phyloP scores from a whole-genome alignment of 2,888 invertebrate genomes.

The Pachydiplax longipennis region DNA sequence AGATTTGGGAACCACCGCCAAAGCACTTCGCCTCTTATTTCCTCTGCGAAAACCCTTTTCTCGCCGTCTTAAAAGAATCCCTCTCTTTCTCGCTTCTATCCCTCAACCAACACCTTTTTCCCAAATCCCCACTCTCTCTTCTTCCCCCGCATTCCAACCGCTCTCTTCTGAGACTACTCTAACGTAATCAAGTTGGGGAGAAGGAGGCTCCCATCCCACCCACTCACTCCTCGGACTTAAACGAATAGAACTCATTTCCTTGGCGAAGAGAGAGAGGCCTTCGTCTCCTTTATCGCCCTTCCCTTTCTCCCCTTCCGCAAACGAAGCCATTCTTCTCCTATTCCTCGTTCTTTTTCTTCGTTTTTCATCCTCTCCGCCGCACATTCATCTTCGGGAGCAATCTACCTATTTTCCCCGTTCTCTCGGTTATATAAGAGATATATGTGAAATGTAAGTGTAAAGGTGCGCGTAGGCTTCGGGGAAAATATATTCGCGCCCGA shows the following conservation, averaged over 20 bases:
- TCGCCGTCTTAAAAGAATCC: background rate
- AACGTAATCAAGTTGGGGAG: background rate
- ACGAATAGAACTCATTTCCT: conserved; percentile 25
- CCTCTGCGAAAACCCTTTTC: background rate
- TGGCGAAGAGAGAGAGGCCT: background rate
- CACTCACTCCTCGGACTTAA: background rate
- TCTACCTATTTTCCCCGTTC: background rate
- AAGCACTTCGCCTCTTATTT: background rate
- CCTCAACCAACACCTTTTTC: background rate
- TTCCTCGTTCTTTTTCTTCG: background rate
- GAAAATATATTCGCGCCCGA: too few species aligned
- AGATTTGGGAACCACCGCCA: background rate
- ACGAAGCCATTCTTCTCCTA: background rate
- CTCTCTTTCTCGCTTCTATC: background rate
- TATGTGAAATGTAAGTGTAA: background rate
- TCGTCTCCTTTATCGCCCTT: background rate
- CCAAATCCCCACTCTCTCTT: background rate
- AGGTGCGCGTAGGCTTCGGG: background rate
- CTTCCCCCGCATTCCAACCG: background rate
- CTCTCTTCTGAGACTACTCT: conserved; percentile 9
- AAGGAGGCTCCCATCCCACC: background rate
- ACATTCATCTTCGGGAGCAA: background rate
- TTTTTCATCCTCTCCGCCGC: background rate
- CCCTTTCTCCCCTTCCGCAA: background rate
- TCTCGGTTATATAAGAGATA: background rate